These are phyloP conservation scores for Pithys albifrons DNA, from an alignment of 2,113 vertebrate genomes.

Conservation along the genomic window DNA sequence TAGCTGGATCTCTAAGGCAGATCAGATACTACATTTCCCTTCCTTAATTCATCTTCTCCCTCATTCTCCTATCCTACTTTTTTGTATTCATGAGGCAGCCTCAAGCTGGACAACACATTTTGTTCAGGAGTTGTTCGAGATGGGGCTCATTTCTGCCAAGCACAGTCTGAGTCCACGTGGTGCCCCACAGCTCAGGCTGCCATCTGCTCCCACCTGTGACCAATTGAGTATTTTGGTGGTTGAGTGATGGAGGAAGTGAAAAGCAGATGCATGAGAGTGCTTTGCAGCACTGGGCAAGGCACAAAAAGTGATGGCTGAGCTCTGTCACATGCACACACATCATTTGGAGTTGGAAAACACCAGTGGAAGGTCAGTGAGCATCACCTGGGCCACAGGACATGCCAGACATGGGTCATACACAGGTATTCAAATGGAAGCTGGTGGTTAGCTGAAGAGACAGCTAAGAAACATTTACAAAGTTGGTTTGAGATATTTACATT, in stretches of 20 bases:
- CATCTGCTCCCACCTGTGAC: background rate
- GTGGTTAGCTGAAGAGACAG: background rate
- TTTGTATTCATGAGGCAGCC: background rate
- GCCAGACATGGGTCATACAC: background rate
- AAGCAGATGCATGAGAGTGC: fast-evolving
- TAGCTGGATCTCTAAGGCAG: background rate
- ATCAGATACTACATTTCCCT: background rate
- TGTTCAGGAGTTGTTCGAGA: background rate
- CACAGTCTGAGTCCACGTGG: fast-evolving
- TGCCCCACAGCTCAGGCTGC: background rate
- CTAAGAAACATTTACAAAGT: background rate
- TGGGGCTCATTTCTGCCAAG: background rate
- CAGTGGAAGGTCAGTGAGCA: background rate
- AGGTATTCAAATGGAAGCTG: background rate
- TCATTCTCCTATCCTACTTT: background rate
- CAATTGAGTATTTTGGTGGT: background rate
- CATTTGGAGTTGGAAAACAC: background rate
- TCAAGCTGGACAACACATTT: background rate
- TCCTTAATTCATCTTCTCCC: background rate
- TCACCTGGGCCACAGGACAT: background rate
- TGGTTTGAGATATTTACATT: background rate
- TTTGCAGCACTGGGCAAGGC: background rate
- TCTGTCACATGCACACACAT: background rate
- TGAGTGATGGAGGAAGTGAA: background rate
- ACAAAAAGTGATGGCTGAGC: background rate